Evolutionary conservation across 1,140 invertebrate genomes (phyloP).

Genomic region (Portunus trituberculatus): DNA sequence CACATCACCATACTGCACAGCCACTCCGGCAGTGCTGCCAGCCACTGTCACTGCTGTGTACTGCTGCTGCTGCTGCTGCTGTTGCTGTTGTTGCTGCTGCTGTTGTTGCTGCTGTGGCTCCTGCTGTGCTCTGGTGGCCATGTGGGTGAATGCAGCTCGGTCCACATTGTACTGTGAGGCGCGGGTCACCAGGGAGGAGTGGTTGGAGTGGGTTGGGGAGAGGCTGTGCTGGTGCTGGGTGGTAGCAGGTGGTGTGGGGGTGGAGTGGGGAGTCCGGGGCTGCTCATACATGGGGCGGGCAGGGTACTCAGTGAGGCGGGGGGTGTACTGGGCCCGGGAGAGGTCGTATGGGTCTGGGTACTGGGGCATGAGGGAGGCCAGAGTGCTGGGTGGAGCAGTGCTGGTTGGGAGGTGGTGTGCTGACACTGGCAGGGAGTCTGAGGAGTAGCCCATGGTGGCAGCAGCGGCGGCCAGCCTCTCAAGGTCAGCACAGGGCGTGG

Average conservation of each 20-base stretch:
- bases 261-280: slow-evolving; percentile 41
- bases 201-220: slow-evolving; percentile 42
- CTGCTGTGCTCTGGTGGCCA: slow-evolving; percentile 35
- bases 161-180: slow-evolving; percentile 60
- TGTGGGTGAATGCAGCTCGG: slow-evolving; percentile 49
- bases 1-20: slow-evolving; percentile 60
- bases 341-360: slow-evolving; percentile 67
- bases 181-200: slow-evolving; percentile 13
- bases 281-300: slow-evolving; percentile 64
- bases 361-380: slow-evolving; percentile 63
- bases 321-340: slow-evolving; percentile 65
- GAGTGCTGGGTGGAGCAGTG: slow-evolving; percentile 48
- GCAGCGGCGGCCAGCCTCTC: slow-evolving; percentile 69
- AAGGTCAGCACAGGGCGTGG: slow-evolving; percentile 65
- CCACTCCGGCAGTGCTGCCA: slow-evolving; percentile 28
- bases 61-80: slow-evolving; percentile 31
- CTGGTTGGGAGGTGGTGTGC: slow-evolving; percentile 56
- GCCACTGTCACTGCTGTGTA: slow-evolving; percentile 54
- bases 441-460: slow-evolving; percentile 70
- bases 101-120: no score
- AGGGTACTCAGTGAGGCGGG: slow-evolving; percentile 65
- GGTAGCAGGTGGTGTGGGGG: slow-evolving; percentile 44
- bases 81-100: no score
- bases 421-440: slow-evolving; percentile 67
- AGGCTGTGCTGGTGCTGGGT: slow-evolving; percentile 65